A percentile compares a stretch with the other conserved stretches of the same genome.
Conservation (phyloP, 2,888 invertebrate genomes). For the Auanema sp. region DNA sequence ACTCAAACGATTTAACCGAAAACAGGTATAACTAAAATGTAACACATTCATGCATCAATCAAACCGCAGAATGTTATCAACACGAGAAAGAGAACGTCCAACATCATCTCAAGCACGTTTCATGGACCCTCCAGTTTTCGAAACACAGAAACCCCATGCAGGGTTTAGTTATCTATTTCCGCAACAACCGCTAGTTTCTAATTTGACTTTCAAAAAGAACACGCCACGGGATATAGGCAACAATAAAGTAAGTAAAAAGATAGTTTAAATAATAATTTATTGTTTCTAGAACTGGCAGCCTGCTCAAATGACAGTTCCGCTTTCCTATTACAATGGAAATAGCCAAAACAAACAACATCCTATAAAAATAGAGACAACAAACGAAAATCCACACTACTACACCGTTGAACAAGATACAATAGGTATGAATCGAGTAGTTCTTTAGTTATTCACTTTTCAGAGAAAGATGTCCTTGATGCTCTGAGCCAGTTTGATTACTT, state of each 20-base stretch:
- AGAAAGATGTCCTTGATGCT: constrained; percentile 56
- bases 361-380: too few relatives aligned
- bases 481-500: constrained; percentile 57
- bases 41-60: too few relatives aligned
- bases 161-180: constrained; percentile 59
- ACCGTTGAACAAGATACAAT: too few relatives aligned
- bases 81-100: constrained; percentile 15
- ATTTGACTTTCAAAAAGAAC: constrained; percentile 18
- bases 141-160: constrained; percentile 48
- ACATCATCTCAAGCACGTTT: constrained; percentile 44
- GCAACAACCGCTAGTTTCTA: constrained; percentile 47
- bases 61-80: too few relatives aligned
- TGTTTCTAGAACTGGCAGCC: constrained; percentile 14
- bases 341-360: too few relatives aligned
- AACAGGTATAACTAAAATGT: too few relatives aligned
- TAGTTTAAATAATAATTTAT: background rate
- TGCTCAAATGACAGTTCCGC: background rate
- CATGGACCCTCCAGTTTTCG: constrained; percentile 45
- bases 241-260: too few relatives aligned
- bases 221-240: constrained; percentile 11
- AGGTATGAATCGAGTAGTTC: too few relatives aligned
- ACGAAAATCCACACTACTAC: too few relatives aligned
- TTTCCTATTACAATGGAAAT: too few relatives aligned
- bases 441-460: constrained; percentile 18
- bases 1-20: too few relatives aligned